These are phyloP conservation scores for Heliconius ethilla DNA, from an alignment of 2,888 invertebrate species.

Conservation along the genomic window DNA sequence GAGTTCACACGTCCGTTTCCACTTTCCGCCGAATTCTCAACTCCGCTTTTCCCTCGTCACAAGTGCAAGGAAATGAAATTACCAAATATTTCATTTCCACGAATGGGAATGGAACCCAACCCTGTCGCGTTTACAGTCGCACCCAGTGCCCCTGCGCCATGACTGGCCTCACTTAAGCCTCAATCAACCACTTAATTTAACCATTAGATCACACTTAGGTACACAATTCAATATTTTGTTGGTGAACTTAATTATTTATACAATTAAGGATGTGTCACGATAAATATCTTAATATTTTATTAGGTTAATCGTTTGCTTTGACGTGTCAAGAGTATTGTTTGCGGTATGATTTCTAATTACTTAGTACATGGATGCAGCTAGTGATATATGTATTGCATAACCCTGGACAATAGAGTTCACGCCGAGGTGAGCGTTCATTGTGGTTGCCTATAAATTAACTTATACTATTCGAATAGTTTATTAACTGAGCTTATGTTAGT, in stretches of 20 bases:
- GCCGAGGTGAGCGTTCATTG: constrained; percentile 41
- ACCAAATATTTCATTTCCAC: background rate
- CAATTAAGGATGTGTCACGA: background rate
- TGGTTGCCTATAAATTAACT: constrained; percentile 43
- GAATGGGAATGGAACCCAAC: background rate
- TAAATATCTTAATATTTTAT: constrained; percentile 4
- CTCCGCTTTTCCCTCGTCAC: too few relatives aligned
- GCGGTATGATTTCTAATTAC: constrained; percentile 31
- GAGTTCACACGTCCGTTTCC: too few relatives aligned
- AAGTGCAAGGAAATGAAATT: too few relatives aligned
- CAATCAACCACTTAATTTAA: too few relatives aligned
- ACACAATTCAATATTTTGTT: background rate
- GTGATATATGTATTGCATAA: constrained; percentile 36
- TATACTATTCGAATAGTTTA: constrained; percentile 39
- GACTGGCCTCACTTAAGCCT: too few relatives aligned
- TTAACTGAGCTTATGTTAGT: constrained; percentile 26
- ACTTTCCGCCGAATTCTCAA: too few relatives aligned
- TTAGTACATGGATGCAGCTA: constrained; percentile 31
- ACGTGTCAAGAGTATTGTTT: constrained; percentile 6
- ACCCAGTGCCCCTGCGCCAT: too few relatives aligned
- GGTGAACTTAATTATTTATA: background rate
- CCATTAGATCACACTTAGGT: background rate
- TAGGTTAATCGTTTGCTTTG: constrained; percentile 15
- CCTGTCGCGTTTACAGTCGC: too few relatives aligned
- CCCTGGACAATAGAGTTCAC: constrained; percentile 42